phyloP scores from a whole-genome alignment of 2,113 vertebrate species.

The Cyanoramphus novaezelandiae region DNA sequence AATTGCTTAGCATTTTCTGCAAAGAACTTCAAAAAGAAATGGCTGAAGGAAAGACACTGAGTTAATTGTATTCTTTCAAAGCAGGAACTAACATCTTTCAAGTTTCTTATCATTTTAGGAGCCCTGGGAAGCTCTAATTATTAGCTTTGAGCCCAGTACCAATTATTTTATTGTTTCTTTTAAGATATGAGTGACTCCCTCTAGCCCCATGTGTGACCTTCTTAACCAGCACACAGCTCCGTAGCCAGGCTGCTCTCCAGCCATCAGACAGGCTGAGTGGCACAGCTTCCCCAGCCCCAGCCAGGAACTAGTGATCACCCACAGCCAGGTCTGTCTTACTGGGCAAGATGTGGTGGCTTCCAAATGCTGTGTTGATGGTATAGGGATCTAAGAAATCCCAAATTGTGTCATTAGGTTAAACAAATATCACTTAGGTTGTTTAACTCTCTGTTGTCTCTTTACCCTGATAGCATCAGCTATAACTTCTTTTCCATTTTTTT shows the following conservation, averaged over 20 bases:
- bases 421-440: neutral
- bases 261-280: fast-evolving
- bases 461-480: fast-evolving
- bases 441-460: neutral
- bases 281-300: fast-evolving
- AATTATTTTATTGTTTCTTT: neutral
- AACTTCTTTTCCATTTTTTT: no score
- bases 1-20: slow-evolving; percentile 30
- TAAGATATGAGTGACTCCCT: neutral
- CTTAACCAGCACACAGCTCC: neutral
- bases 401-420: neutral
- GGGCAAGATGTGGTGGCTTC: neutral
- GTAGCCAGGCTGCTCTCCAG: neutral
- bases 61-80: slow-evolving; percentile 27
- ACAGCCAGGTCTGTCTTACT: neutral
- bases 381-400: neutral
- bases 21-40: slow-evolving; percentile 28
- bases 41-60: neutral
- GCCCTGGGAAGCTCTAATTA: neutral
- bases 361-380: neutral
- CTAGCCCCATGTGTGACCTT: neutral
- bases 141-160: neutral
- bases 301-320: neutral
- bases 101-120: slow-evolving; percentile 20
- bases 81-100: slow-evolving; percentile 1